Conservation (phyloP, 1,140 invertebrate species). For the Drosophila teissieri region DNA sequence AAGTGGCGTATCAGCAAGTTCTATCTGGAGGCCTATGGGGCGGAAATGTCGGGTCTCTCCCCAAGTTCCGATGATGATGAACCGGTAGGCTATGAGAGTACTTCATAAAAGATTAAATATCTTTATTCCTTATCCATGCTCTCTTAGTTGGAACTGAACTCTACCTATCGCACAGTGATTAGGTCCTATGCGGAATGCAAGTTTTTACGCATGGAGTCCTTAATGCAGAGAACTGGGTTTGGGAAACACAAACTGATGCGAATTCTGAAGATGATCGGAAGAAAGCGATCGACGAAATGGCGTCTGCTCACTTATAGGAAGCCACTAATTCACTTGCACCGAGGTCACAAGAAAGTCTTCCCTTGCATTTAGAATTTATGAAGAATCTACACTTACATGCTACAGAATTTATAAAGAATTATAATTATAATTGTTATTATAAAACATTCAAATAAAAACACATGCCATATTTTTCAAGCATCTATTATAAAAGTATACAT, state of each 20-base stretch:
- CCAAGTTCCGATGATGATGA: not conserved
- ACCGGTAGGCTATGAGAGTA: not conserved
- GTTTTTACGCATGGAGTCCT: conserved; percentile 12
- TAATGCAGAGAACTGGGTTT: conserved; percentile 5
- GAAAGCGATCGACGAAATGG: conserved; percentile 34
- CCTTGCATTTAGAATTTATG: too few species aligned
- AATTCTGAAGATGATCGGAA: conserved; percentile 16
- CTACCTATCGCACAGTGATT: conserved; percentile 2
- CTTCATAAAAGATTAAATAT: not conserved
- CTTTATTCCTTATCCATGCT: too few species aligned
- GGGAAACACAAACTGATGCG: not conserved
- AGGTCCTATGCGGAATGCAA: not conserved
- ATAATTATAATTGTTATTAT: too few species aligned
- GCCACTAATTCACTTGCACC: conserved; percentile 11
- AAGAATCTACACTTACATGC: too few species aligned
- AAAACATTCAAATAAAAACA: too few species aligned
- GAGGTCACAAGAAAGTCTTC: conserved; percentile 6
- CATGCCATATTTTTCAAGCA: too few species aligned
- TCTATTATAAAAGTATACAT: too few species aligned
- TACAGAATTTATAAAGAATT: too few species aligned
- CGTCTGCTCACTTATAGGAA: conserved; percentile 25
- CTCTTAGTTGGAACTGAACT: not conserved
- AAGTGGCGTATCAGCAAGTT: conserved; percentile 32
- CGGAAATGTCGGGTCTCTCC: not conserved
- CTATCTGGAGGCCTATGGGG: conserved; percentile 8